These are phyloP conservation scores for Theodoxus fluviatilis DNA, from an alignment of 2,888 invertebrate genomes.

Conservation along the genomic window DNA sequence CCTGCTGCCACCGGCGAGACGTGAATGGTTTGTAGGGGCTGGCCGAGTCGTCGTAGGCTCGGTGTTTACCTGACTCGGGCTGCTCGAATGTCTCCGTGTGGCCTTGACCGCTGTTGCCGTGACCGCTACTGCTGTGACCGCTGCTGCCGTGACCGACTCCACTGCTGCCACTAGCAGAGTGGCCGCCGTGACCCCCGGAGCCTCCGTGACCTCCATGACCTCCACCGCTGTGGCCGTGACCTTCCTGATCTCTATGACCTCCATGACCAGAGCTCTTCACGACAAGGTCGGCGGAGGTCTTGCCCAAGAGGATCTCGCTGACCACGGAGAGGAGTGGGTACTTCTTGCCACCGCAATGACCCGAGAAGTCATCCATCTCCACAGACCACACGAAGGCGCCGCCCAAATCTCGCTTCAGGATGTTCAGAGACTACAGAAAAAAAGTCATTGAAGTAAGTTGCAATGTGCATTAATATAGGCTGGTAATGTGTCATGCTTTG, in stretches of 20 bases:
- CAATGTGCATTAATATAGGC: not conserved
- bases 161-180: not conserved
- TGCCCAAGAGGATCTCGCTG: constrained; percentile 69
- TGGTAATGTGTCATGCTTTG: too few relatives aligned
- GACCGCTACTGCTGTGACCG: not conserved
- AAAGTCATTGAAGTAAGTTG: not conserved
- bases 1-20: too few relatives aligned
- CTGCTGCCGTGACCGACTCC: not conserved
- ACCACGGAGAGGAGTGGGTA: constrained; percentile 88
- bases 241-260: not conserved
- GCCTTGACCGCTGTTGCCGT: not conserved
- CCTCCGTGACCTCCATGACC: not conserved
- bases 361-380: constrained; percentile 94
- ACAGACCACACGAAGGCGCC: constrained; percentile 97
- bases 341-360: constrained; percentile 85
- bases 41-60: constrained; percentile 6
- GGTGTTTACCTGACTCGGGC: not conserved
- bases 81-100: not conserved
- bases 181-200: not conserved
- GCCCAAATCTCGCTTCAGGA: constrained; percentile 67
- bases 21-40: constrained; percentile 14
- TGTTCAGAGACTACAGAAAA: constrained; percentile 40
- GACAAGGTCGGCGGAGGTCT: not conserved
- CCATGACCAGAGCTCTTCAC: too few relatives aligned
- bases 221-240: not conserved